Evolutionary conservation across 2,888 invertebrate genomes (phyloP), one percentile per base, ranked within the genome.

Genomic region (Parnassius orleans): DNA sequence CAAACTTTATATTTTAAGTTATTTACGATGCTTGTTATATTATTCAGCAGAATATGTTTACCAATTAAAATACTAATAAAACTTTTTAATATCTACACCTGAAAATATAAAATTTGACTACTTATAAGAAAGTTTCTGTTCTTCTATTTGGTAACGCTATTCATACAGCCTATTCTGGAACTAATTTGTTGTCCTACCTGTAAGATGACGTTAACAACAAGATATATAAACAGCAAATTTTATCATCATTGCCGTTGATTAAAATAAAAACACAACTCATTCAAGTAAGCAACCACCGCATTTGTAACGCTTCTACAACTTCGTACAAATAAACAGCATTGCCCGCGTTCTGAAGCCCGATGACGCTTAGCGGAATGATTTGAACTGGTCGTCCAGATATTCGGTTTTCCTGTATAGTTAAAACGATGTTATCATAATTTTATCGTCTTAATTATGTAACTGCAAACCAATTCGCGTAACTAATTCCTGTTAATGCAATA

Each of bases 341-440:
- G 58, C 91, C 90, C 42, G 88, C 87, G 68, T 81, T 85, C 73
- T 88, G 89, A 58, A 83, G 76, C 19, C 87, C 90, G 76, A 90
- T 91, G 55, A 77, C 81, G 72, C 77, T 90, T 65, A 91, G 79
- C 65, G 91, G 91, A 73, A 90, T 91, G 69, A 91, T 91, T 84
- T 91, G 79, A 90, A 90, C 69, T 90, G 91, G 56, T 90, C 91
- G 48, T 91, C 91, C 60, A 86, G 68, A 48, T 91, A 90, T 54
- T 91, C 91, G 68, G 80, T 81, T 90, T 90, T 91, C 72, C 91
- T 90, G 87, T 56, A 65, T 68, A 75, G 33, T 54, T n/a, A 3
- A 47, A 47, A 56, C 33, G n/a, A n/a, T n/a, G n/a, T n/a, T n/a
- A n/a, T n/a, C n/a, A n/a, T n/a, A n/a, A n/a, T n/a, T n/a, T n/a